These are phyloP conservation scores for Antitype chi DNA, from an alignment of 2,888 invertebrate genomes.

Conservation along the genomic window DNA sequence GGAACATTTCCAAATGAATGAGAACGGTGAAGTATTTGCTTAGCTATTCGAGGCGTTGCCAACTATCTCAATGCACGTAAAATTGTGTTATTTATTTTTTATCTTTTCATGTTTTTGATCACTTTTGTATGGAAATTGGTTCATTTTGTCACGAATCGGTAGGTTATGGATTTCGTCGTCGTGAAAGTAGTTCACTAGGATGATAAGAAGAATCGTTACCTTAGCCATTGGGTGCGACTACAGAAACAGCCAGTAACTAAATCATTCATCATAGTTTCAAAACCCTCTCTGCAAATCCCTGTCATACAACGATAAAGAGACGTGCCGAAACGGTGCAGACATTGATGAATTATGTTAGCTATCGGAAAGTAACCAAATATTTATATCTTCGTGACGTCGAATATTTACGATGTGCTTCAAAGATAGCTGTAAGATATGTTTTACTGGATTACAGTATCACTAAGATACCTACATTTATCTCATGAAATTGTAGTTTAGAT, in stretches of 20 bases:
- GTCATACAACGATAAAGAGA: background rate
- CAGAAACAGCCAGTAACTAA: background rate
- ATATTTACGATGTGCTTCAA: slow-evolving; percentile 9
- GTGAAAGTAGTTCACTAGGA: background rate
- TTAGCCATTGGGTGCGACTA: background rate
- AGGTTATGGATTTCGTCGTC: background rate
- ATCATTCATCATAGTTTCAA: background rate
- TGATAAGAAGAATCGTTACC: background rate
- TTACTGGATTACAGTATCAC: slow-evolving; percentile 12
- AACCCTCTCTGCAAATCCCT: background rate
- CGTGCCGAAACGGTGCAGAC: slow-evolving; percentile 10
- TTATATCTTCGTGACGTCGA: slow-evolving; percentile 9
- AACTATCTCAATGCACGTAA: background rate
- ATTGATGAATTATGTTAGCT: slow-evolving; percentile 36
- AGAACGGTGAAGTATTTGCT: background rate
- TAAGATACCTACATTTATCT: slow-evolving; percentile 6
- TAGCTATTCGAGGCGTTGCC: background rate
- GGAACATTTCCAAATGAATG: too few species aligned
- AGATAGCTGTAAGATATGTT: slow-evolving; percentile 32
- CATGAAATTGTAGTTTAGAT: background rate
- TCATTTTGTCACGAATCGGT: background rate
- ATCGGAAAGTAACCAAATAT: slow-evolving; percentile 9
- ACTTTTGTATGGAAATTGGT: background rate
- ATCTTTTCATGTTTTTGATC: background rate
- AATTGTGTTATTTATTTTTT: too few species aligned